A percentile compares a stretch with the other conserved stretches of the same genome.
Evolutionary conservation across 1,140 invertebrate species (phyloP).

Genomic region (Ceratina japonica): DNA sequence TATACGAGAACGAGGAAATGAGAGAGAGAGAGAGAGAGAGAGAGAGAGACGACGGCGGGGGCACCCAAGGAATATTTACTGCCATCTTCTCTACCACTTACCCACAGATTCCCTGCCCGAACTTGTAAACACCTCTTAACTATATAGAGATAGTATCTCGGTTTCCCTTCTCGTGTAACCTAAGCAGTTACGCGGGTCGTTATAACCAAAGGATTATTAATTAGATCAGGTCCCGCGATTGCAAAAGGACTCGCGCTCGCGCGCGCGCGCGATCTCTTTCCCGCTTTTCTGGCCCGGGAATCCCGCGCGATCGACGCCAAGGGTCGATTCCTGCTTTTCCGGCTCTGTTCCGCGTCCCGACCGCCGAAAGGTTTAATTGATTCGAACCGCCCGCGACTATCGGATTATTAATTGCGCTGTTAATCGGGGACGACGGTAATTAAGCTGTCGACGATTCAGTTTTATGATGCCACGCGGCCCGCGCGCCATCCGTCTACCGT

Average conservation of each 20-base stretch:
- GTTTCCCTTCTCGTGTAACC: conserved; percentile 61
- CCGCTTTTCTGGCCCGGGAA: background rate
- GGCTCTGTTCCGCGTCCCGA: background rate
- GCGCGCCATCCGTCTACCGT: conserved; percentile 5
- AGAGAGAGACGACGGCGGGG: conserved; percentile 22
- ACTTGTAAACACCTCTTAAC: conserved; percentile 81
- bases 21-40: too few species aligned
- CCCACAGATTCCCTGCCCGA: conserved; percentile 78
- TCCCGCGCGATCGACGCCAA: background rate
- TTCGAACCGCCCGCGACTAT: conserved; percentile 41
- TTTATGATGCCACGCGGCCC: conserved; percentile 31
- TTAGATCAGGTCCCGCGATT: conserved; percentile 49
- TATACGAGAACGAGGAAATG: conserved; percentile 52
- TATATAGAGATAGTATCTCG: conserved; percentile 78
- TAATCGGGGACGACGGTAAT: conserved; percentile 48
- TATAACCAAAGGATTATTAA: conserved; percentile 61
- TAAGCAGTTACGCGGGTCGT: conserved; percentile 59
- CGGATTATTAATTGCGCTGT: conserved; percentile 45
- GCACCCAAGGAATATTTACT: conserved; percentile 78
- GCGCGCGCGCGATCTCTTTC: background rate
- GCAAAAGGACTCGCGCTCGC: background rate
- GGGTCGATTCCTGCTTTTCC: conserved; percentile 13
- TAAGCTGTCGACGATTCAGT: conserved; percentile 47
- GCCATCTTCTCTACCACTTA: conserved; percentile 79
- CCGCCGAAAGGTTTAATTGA: conserved; percentile 47